A percentile compares a stretch with the other conserved stretches of the same genome.
These are phyloP conservation scores for Odocoileus hemionus DNA, from an alignment of 2,113 vertebrate genomes.

Conservation along the genomic window DNA sequence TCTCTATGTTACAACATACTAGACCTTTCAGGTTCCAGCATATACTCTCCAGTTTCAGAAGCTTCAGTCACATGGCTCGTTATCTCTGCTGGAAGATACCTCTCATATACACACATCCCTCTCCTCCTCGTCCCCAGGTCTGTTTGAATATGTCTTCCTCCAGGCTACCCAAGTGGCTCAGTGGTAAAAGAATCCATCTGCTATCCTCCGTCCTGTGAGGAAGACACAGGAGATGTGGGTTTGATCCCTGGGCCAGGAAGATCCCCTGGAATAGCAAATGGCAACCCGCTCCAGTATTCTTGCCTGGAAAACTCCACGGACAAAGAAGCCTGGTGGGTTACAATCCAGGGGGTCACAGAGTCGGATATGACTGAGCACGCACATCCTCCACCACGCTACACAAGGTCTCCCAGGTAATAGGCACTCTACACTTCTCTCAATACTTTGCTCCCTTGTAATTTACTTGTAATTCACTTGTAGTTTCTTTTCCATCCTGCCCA, in stretches of 20 bases:
- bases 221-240: neutral
- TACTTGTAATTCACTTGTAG: neutral
- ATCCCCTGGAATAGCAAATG: neutral
- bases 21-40: neutral
- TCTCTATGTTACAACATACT: neutral
- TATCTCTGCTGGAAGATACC: neutral
- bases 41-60: neutral
- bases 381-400: neutral
- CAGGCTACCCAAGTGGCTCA: neutral
- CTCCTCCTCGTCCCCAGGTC: neutral
- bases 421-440: neutral
- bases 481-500: neutral
- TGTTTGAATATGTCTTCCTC: neutral
- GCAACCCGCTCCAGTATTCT: neutral
- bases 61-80: neutral
- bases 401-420: neutral
- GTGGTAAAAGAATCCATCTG: neutral
- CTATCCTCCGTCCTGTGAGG: neutral
- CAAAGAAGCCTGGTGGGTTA: neutral
- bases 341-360: neutral
- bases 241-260: neutral
- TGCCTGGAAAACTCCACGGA: neutral
- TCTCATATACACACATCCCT: neutral
- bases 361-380: fast-evolving
- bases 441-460: neutral